Evolutionary conservation across 2,113 vertebrate species (phyloP), one percentile per base, ranked within the genome.

Genomic region (Mus spicilegus): DNA sequence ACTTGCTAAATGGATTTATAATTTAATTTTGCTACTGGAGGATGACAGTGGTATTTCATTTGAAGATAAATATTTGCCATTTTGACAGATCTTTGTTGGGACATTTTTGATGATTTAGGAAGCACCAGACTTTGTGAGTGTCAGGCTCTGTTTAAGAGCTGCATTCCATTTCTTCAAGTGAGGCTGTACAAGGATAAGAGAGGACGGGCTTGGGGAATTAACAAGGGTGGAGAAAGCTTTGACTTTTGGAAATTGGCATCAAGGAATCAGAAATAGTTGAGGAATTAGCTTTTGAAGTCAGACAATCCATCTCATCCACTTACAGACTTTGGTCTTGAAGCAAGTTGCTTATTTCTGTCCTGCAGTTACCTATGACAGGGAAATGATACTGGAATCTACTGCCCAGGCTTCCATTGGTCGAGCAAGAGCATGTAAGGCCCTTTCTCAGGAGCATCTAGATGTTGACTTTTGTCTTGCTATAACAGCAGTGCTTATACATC

Each of bases 91-190:
- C 80, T 70, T 39, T 16, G 17, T 78, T 16, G 93, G 51, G 94
- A 73, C 78, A 73, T 94, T 97, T 97, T 89, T 73, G 20, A 86
- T 84, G n/a, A 54, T 91, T 72, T 89, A 42, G 77, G 61, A 92
- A 95, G 84, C 36, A 81, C 51, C 17, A 91, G 42, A 86, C 63
- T 92, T 65, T 46, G 13, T 33, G 16, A 58, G 63, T 16, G 19
- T 85, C 24, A 26, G 56, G n/a, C 82, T 89, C 58, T 89, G 51
- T 95, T 96, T 88, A 24, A 4, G 14, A 11, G 20, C 33, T 54
- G 1, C 11, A 56, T 13, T 75, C n/a, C 81, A 19, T n/a, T 65
- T 42, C 73, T 80, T 28, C 24, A 77, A 19, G 69, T 36, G 67
- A 96, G 87, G 20, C 91, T 42, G 7, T 8, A 14, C 78, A 56